Conservation (phyloP, 2,888 invertebrate genomes). For the Tryphoninae sp. region DNA sequence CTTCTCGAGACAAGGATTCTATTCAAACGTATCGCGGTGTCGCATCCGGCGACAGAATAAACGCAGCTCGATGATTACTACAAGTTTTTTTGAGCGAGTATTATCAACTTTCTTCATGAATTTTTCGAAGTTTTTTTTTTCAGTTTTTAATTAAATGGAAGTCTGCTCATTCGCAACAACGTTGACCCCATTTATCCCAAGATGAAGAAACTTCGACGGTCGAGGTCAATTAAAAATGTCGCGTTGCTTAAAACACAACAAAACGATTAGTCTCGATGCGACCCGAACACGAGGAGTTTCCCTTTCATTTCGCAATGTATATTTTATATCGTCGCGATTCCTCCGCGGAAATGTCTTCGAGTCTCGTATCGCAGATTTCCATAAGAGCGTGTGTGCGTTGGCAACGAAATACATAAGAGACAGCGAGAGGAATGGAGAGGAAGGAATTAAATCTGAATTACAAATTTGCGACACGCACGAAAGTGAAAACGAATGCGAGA, state of each 20-base stretch:
- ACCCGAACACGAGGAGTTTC: slow-evolving; percentile 25
- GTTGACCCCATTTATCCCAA: background rate
- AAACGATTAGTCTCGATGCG: slow-evolving; percentile 44
- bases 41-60: background rate
- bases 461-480: slow-evolving; percentile 51
- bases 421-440: slow-evolving; percentile 22
- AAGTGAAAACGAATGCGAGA: slow-evolving; percentile 48
- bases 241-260: slow-evolving; percentile 30
- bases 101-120: background rate
- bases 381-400: background rate
- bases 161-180: background rate
- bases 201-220: background rate
- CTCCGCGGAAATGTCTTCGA: slow-evolving; percentile 22
- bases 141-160: too few species aligned
- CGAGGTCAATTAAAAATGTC: background rate
- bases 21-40: slow-evolving; percentile 10
- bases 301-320: slow-evolving; percentile 36
- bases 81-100: background rate
- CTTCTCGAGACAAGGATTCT: slow-evolving; percentile 37
- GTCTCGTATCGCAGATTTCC: slow-evolving; percentile 53
- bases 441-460: slow-evolving; percentile 48
- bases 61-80: slow-evolving; percentile 29
- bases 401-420: background rate
- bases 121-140: background rate
- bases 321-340: slow-evolving; percentile 33